Conservation (phyloP, 2,113 vertebrate genomes). For the Scalopus aquaticus region DNA sequence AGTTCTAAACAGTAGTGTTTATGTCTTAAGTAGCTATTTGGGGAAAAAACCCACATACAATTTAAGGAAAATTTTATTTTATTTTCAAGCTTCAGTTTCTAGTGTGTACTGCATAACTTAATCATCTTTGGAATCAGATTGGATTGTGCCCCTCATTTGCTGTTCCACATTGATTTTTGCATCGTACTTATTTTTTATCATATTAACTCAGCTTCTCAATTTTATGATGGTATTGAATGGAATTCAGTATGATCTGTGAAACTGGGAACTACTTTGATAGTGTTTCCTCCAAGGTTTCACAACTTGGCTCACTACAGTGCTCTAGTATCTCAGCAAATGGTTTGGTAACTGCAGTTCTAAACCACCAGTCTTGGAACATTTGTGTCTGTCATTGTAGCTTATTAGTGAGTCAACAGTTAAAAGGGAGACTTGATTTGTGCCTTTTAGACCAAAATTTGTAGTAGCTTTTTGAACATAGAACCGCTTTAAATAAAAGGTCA, state of each 20-base stretch:
- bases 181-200: neutral
- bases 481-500: constrained; percentile 11
- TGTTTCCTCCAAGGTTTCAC: neutral
- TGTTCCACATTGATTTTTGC: neutral
- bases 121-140: neutral
- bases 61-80: neutral
- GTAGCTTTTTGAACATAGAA: constrained; percentile 30
- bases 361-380: neutral
- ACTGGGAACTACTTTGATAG: neutral
- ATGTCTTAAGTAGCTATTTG: neutral
- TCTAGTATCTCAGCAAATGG: neutral
- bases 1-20: neutral
- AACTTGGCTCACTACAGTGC: neutral
- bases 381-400: neutral
- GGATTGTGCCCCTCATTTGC: neutral
- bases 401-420: neutral
- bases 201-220: neutral
- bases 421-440: neutral
- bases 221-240: neutral
- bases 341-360: constrained; percentile 7
- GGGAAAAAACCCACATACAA: neutral
- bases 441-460: constrained; percentile 10
- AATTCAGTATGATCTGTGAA: neutral
- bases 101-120: neutral
- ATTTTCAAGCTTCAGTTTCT: constrained; percentile 8